A percentile compares a stretch with the other conserved stretches of the same genome.
These are phyloP conservation scores for Dicentrarchus labrax DNA, from an alignment of 2,113 vertebrate genomes.

Conservation along the genomic window DNA sequence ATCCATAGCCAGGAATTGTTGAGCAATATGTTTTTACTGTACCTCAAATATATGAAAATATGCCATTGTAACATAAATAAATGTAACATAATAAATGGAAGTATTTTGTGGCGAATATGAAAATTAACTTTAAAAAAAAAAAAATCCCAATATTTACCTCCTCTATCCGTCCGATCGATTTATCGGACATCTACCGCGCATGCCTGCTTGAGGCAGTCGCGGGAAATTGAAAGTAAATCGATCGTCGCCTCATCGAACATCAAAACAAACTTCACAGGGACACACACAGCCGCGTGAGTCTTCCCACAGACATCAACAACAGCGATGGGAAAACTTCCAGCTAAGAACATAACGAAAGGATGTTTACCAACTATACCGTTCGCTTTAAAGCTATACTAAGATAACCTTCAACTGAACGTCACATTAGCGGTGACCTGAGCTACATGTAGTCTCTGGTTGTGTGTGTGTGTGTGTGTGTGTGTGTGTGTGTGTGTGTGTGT, in stretches of 20 bases:
- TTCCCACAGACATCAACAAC: too few species aligned
- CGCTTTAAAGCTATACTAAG: not conserved
- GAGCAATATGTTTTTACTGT: too few species aligned
- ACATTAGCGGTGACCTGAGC: too few species aligned
- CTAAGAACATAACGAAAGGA: not conserved
- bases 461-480: not conserved
- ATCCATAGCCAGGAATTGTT: too few species aligned
- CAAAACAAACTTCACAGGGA: conserved; percentile 39
- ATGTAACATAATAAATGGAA: too few species aligned
- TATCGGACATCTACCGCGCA: conserved; percentile 28
- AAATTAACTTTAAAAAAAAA: not conserved
- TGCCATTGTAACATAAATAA: too few species aligned
- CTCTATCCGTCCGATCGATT: not conserved
- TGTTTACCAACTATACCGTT: not conserved
- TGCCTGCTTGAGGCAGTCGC: conserved; percentile 49
- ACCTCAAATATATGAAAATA: too few species aligned
- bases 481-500: not conserved
- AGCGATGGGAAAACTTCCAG: not conserved
- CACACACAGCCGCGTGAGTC: not conserved
- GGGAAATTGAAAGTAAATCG: conserved; percentile 70
- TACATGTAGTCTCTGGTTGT: not conserved
- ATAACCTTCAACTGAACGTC: not conserved
- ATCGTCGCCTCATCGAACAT: conserved; percentile 42
- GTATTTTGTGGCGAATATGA: not conserved
- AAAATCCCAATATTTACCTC: not conserved